phyloP scores from a whole-genome alignment of 1,140 invertebrate genomes.

The Diorhabda sublineata region DNA sequence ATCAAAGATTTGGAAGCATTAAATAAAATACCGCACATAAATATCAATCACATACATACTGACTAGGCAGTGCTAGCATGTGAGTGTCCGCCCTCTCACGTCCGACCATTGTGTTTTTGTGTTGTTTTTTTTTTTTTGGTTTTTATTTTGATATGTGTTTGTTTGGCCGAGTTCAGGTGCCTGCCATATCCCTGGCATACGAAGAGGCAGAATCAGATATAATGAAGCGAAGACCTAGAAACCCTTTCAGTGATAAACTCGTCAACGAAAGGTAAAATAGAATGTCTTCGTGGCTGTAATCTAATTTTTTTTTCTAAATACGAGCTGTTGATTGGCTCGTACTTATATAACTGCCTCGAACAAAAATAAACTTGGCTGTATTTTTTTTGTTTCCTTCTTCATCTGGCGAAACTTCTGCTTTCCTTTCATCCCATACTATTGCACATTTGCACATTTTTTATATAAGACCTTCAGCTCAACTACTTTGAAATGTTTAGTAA shows the following conservation, averaged over 20 bases:
- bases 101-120: conserved; percentile 23
- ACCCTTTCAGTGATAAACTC: conserved; percentile 93
- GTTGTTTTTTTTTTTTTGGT: conserved; percentile 25
- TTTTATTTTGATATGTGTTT: conserved; percentile 42
- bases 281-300: conserved; percentile 25
- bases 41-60: conserved; percentile 1
- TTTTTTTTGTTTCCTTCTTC: conserved; percentile 17
- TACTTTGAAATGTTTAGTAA: not conserved
- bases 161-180: conserved; percentile 71
- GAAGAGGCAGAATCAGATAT: conserved; percentile 99
- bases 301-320: conserved; percentile 23
- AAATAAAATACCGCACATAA: not conserved
- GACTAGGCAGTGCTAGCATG: conserved; percentile 38
- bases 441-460: conserved; percentile 3
- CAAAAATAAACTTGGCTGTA: conserved; percentile 12
- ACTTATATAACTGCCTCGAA: conserved; percentile 13
- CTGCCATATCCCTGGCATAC: conserved; percentile 99
- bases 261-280: conserved; percentile 92
- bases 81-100: conserved; percentile 27
- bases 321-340: conserved; percentile 22
- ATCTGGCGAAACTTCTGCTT: conserved; percentile 32
- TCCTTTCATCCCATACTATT: conserved; percentile 20
- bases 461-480: not conserved
- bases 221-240: conserved; percentile 99
- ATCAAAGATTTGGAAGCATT: not conserved